These are phyloP conservation scores for Phaethornis superciliosus DNA, from an alignment of 2,113 vertebrate genomes.

Conservation along the genomic window DNA sequence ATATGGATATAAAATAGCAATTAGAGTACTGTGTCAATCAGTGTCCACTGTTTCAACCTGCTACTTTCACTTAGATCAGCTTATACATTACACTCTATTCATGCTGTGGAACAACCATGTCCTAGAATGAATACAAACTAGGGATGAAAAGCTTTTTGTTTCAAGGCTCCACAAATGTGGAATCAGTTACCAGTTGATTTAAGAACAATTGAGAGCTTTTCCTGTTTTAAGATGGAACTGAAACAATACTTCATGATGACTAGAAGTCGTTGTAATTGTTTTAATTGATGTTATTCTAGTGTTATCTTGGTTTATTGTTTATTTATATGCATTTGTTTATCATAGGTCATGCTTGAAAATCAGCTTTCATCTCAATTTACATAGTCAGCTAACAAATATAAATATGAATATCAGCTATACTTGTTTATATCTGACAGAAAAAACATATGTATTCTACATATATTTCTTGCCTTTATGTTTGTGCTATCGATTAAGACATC, in stretches of 20 bases:
- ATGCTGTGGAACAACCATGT: slow-evolving; percentile 36
- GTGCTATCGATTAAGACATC: slow-evolving; percentile 77
- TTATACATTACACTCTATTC: slow-evolving; percentile 45
- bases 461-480: slow-evolving; percentile 74
- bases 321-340: slow-evolving; percentile 76
- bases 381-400: slow-evolving; percentile 60
- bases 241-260: slow-evolving; percentile 78
- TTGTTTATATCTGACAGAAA: slow-evolving; percentile 74
- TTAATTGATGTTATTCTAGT: slow-evolving; percentile 78
- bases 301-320: slow-evolving; percentile 76
- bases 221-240: slow-evolving; percentile 75
- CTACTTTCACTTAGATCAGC: slow-evolving; percentile 33
- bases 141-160: slow-evolving; percentile 76
- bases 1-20: slow-evolving; percentile 20
- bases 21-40: neutral
- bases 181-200: slow-evolving; percentile 78
- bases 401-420: slow-evolving; percentile 49
- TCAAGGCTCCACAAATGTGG: slow-evolving; percentile 71
- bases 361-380: slow-evolving; percentile 71
- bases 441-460: slow-evolving; percentile 69
- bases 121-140: slow-evolving; percentile 67
- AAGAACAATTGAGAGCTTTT: slow-evolving; percentile 78
- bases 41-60: slow-evolving; percentile 35
- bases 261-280: slow-evolving; percentile 74
- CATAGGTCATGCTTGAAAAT: slow-evolving; percentile 73